Percentiles rank a stretch among this genome's conserved stretches.
Evolutionary conservation across 2,113 vertebrate genomes (phyloP).

Genomic region (Ailurus styani): DNA sequence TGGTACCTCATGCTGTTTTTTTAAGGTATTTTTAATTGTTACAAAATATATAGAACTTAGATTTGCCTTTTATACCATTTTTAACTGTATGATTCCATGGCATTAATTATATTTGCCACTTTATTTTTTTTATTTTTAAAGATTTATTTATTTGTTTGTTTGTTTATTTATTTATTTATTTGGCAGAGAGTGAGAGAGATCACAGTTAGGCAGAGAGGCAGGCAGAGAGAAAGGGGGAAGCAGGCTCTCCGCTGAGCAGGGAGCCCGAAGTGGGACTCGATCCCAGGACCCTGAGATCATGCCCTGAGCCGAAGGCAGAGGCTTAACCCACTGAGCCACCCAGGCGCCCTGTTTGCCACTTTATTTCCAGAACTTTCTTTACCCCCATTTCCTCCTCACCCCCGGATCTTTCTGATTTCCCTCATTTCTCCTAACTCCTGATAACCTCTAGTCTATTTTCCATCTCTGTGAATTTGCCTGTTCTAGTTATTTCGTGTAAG

Average conservation of each 20-base stretch:
- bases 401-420: not conserved
- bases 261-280: too few relatives aligned
- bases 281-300: too few relatives aligned
- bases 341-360: too few relatives aligned
- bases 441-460: not conserved
- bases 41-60: not conserved
- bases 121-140: too few relatives aligned
- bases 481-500: not conserved
- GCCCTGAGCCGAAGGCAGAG: too few relatives aligned
- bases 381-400: not conserved
- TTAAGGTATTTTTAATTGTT: not conserved
- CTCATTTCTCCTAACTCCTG: not conserved
- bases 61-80: not conserved
- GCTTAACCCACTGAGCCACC: too few relatives aligned
- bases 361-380: not conserved
- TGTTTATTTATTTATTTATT: too few relatives aligned
- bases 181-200: too few relatives aligned
- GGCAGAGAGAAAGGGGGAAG: too few relatives aligned
- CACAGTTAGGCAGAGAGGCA: too few relatives aligned
- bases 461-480: not conserved
- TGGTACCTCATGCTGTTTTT: not conserved
- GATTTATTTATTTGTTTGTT: too few relatives aligned
- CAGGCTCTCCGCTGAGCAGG: too few relatives aligned
- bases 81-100: not conserved
- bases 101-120: not conserved